Conservation (phyloP, 2,888 invertebrate genomes). For the Phortica magna region DNA sequence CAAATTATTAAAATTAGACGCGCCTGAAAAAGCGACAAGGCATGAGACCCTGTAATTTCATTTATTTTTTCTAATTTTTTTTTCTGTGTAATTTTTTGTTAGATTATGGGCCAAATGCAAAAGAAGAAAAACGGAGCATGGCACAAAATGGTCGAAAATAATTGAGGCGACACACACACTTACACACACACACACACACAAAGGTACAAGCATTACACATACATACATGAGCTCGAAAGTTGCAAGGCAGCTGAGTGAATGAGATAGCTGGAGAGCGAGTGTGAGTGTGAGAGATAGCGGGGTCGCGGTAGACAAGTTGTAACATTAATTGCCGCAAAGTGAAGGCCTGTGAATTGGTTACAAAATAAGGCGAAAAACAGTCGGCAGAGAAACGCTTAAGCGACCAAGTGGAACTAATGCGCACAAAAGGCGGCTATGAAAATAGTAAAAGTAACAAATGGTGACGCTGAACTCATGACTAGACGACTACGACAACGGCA, state of each 20-base stretch:
- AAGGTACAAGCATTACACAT: conserved; percentile 12
- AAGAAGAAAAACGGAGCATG: conserved; percentile 44
- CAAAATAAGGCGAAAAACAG: conserved; percentile 49
- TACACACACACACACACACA: conserved; percentile 17
- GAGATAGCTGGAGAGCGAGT: background rate
- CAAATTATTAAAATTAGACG: background rate
- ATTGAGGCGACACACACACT: conserved; percentile 53
- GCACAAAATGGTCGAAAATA: conserved; percentile 58
- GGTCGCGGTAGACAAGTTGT: background rate
- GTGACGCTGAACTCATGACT: background rate
- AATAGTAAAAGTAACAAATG: conserved; percentile 36
- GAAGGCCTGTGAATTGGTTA: conserved; percentile 36
- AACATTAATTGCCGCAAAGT: conserved; percentile 59
- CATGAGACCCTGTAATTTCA: conserved; percentile 53
- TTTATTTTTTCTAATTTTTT: conserved; percentile 44
- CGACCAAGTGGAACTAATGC: conserved; percentile 64
- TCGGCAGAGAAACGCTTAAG: conserved; percentile 49
- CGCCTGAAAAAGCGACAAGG: conserved; percentile 6
- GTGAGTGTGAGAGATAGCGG: no score
- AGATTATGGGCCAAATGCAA: conserved; percentile 20
- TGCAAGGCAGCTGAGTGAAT: background rate
- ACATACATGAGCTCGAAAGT: conserved; percentile 16
- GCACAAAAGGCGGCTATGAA: conserved; percentile 55
- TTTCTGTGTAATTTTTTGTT: conserved; percentile 26
- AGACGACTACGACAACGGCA: background rate